Conservation (phyloP, 1,140 invertebrate genomes). For the Mycetomoellerius zeteki region DNA sequence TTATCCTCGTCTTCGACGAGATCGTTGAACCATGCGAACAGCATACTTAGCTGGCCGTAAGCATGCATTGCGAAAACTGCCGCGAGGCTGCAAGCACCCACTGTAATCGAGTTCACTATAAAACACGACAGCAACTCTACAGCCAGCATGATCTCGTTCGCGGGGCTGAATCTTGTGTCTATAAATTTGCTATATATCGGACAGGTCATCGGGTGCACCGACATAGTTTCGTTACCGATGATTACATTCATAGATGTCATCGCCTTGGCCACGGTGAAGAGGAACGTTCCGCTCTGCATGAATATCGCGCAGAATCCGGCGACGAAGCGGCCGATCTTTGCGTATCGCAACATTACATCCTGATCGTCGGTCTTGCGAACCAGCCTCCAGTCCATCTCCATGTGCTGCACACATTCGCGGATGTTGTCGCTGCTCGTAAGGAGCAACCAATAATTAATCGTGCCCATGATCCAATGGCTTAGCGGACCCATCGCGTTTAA, state of each 20-base stretch:
- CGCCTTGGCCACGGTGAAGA: constrained; percentile 34
- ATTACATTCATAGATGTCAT: constrained; percentile 1
- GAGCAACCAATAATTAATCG: constrained; percentile 77
- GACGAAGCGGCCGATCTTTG: constrained; percentile 43
- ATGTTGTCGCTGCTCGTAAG: constrained; percentile 69
- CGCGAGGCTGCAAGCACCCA: constrained; percentile 71
- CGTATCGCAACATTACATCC: constrained; percentile 55
- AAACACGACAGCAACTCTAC: constrained; percentile 58
- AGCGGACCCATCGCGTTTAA: constrained; percentile 77
- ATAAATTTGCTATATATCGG: constrained; percentile 65
- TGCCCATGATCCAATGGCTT: constrained; percentile 76
- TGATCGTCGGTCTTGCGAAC: constrained; percentile 34
- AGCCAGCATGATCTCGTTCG: constrained; percentile 67
- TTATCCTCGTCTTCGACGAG: constrained; percentile 20
- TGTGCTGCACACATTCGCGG: constrained; percentile 70
- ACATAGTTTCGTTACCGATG: constrained; percentile 63
- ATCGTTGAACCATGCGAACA: constrained; percentile 67
- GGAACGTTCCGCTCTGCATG: constrained; percentile 49
- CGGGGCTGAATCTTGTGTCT: constrained; percentile 57
- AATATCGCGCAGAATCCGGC: constrained; percentile 42
- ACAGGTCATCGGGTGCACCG: constrained; percentile 60
- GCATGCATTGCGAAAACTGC: constrained; percentile 76
- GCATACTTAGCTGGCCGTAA: constrained; percentile 76
- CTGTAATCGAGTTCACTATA: constrained; percentile 60
- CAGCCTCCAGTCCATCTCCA: constrained; percentile 76